Base-by-base conservation (phyloP, 2,113 vertebrate genomes). In the Ranitomeya variabilis region DNA sequence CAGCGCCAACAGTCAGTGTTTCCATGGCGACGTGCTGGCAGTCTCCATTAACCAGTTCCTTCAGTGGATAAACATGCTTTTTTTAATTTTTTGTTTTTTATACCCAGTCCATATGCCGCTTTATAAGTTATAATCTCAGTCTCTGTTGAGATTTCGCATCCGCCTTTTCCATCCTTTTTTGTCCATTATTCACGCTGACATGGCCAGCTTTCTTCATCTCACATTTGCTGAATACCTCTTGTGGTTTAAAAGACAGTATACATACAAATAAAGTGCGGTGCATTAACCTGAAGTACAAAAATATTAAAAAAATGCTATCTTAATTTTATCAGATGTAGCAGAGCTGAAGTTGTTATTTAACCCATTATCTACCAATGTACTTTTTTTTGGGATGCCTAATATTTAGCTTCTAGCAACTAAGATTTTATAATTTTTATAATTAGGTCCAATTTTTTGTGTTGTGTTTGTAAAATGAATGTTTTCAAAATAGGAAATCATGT, bases 1-100 rank as follows among this genome's bases (percentile, higher is more conserved):
- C 95, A 97, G 96, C 92, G 90, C 94, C 95, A 94, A 96, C 94
- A 95, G 93, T 96, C 95, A 95, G 95, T 95, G 95, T 97, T 95
- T 97, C 96, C 95, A 96, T 96, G 95, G 95, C 96, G 97, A 96
- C 95, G 96, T 98, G 96, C 98, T 97, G 97, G 96, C 97, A 97
- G 97, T 96, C 95, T 96, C 95, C 94, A 96, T 96, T 94, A 95
- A 95, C 95, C 95, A 95, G 94, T 95, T 94, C 93, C 94, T 95
- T 94, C 94, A 93, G 95, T 95, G 95, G 95, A 96, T 95, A 95
- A 95, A 95, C 95, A 95, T 96, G 94, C 95, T 95, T 95, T 84
- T 76, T 88, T 62, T 54, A 93, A 26, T 95, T 94, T 92, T 45
- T 45, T 1, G 1, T 45, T 96, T 95, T 95, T 95, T 95, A 95